Conservation (phyloP, 2,797 vertebrate genomes). For the Peromyscus eremicus region DNA sequence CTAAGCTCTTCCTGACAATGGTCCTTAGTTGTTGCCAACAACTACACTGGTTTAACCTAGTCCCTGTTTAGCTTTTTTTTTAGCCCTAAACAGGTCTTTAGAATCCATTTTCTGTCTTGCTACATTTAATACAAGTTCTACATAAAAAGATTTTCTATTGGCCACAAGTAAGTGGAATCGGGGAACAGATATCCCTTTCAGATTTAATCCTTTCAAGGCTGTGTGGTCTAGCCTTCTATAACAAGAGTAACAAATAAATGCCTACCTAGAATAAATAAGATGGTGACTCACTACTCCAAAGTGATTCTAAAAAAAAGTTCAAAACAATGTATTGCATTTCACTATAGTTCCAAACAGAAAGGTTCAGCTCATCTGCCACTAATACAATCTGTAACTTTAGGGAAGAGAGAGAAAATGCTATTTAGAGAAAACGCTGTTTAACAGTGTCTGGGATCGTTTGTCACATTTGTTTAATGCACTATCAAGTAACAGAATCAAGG, state of each 20-base stretch:
- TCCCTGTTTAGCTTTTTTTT: slow-evolving; percentile 50
- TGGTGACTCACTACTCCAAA: slow-evolving; percentile 55
- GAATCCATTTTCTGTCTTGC: slow-evolving; percentile 59
- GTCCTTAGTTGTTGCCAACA: slow-evolving; percentile 63
- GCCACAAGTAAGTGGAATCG: slow-evolving; percentile 51
- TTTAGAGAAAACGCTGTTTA: slow-evolving; percentile 57
- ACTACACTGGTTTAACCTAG: slow-evolving; percentile 52
- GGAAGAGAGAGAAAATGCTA: slow-evolving; percentile 24
- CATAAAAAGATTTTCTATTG: slow-evolving; percentile 45
- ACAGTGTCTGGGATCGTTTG: neutral
- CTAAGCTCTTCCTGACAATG: slow-evolving; percentile 48
- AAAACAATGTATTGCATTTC: slow-evolving; percentile 48
- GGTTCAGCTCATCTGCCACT: neutral
- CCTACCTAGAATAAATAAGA: slow-evolving; percentile 49
- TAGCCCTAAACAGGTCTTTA: slow-evolving; percentile 4
- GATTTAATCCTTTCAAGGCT: slow-evolving; percentile 57
- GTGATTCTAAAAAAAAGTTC: neutral
- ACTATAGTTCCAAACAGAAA: slow-evolving; percentile 24
- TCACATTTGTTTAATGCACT: neutral
- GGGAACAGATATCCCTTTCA: slow-evolving; percentile 24
- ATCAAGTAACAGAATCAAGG: slow-evolving; percentile 14
- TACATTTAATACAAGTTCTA: slow-evolving; percentile 20
- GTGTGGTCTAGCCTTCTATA: slow-evolving; percentile 34
- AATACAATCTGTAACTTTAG: neutral
- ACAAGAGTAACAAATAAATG: slow-evolving; percentile 60